These are phyloP conservation scores for Pelvicachromis taeniatus DNA, from an alignment of 2,113 vertebrate species.

Conservation along the genomic window DNA sequence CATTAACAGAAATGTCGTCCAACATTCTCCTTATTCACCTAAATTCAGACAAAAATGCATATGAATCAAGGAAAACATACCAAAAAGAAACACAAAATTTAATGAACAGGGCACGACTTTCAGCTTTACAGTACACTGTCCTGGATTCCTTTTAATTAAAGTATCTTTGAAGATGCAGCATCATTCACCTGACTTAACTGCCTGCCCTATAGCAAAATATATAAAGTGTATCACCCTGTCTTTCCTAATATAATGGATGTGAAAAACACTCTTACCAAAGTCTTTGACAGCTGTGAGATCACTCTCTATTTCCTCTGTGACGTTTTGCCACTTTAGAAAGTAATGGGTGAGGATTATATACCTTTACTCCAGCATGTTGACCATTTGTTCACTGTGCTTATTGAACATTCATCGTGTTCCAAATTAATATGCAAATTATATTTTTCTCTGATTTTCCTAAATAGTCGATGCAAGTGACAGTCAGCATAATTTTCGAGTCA, in stretches of 20 bases:
- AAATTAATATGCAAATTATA: too few species aligned
- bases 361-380: not conserved
- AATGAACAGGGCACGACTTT: not conserved
- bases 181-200: not conserved
- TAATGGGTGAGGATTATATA: not conserved
- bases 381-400: not conserved
- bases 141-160: not conserved
- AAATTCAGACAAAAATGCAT: not conserved
- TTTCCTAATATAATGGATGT: not conserved
- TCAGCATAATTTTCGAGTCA: too few species aligned
- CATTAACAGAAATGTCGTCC: not conserved
- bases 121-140: not conserved
- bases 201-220: not conserved
- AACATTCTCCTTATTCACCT: not conserved
- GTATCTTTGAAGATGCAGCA: not conserved
- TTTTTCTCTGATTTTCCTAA: too few species aligned
- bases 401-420: not conserved
- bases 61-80: not conserved
- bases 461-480: too few species aligned
- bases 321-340: not conserved
- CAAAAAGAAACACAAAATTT: not conserved
- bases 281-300: not conserved
- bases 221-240: not conserved
- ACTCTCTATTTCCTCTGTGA: not conserved
- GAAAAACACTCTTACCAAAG: not conserved